phyloP scores from a whole-genome alignment of 1,140 invertebrate species.

The Apis dorsata region DNA sequence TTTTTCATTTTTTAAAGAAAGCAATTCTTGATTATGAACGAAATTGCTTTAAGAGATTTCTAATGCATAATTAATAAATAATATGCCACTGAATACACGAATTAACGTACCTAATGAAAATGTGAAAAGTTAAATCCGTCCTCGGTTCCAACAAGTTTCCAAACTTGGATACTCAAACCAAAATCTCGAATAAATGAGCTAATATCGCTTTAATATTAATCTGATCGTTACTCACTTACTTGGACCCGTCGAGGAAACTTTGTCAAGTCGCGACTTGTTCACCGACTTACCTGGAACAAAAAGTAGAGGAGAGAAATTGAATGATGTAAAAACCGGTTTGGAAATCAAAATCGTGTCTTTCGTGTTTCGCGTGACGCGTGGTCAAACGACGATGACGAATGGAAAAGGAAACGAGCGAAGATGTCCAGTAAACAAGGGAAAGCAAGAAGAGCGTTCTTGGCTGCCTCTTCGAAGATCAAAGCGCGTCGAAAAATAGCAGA shows the following conservation, averaged over 20 bases:
- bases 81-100: too few species aligned
- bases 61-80: too few species aligned
- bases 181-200: too few species aligned
- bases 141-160: too few species aligned
- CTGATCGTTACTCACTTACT: background rate
- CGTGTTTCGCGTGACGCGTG: background rate
- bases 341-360: background rate
- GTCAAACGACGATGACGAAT: background rate
- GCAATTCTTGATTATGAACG: too few species aligned
- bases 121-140: too few species aligned
- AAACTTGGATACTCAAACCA: too few species aligned
- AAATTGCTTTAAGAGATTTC: too few species aligned
- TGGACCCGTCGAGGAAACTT: background rate
- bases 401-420: constrained; percentile 11
- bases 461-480: constrained; percentile 33
- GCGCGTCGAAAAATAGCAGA: constrained; percentile 11
- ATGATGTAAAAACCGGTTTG: too few species aligned
- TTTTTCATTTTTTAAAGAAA: too few species aligned
- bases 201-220: background rate
- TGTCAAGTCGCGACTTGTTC: background rate
- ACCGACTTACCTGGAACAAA: constrained; percentile 17
- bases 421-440: constrained; percentile 16
- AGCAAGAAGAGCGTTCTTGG: too few species aligned
- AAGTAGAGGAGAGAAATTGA: background rate
- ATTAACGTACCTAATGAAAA: too few species aligned